Evolutionary conservation across 2,797 vertebrate species (phyloP).

Genomic region (Xenentodon cancila): DNA sequence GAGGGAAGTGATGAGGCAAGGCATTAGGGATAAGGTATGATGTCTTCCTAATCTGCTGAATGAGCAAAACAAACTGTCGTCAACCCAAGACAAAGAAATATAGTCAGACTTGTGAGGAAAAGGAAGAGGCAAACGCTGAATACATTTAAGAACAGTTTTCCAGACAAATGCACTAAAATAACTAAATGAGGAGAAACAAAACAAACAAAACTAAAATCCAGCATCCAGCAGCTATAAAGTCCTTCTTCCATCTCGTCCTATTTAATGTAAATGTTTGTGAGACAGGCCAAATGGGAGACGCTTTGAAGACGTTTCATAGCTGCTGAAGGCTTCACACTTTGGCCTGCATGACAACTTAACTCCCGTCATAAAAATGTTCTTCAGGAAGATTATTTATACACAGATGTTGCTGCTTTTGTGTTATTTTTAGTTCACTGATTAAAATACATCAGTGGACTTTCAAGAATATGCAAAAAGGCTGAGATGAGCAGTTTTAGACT

Average conservation of each 20-base stretch:
- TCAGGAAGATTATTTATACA: constrained; percentile 14
- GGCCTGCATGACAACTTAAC: constrained; percentile 21
- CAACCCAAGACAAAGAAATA: not conserved
- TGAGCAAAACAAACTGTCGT: not conserved
- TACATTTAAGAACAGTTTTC: not conserved
- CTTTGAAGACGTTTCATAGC: not conserved
- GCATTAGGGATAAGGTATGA: constrained; percentile 96
- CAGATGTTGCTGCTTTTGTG: constrained; percentile 39
- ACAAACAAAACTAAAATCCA: no score
- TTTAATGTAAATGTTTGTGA: no score
- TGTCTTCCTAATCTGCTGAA: not conserved
- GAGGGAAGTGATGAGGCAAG: constrained; percentile 95
- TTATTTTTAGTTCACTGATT: constrained; percentile 40
- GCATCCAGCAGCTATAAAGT: not conserved
- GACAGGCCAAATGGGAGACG: no score
- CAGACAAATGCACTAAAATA: not conserved
- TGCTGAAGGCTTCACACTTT: constrained; percentile 34
- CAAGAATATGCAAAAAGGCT: constrained; percentile 9
- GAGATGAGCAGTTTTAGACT: not conserved
- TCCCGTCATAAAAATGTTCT: constrained; percentile 3
- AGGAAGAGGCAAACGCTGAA: not conserved
- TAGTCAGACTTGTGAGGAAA: not conserved
- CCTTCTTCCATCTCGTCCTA: not conserved
- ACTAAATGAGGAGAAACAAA: constrained; percentile 1
- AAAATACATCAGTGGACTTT: constrained; percentile 31